Conservation (phyloP, 2,888 invertebrate species). For the Perdita meconis region DNA sequence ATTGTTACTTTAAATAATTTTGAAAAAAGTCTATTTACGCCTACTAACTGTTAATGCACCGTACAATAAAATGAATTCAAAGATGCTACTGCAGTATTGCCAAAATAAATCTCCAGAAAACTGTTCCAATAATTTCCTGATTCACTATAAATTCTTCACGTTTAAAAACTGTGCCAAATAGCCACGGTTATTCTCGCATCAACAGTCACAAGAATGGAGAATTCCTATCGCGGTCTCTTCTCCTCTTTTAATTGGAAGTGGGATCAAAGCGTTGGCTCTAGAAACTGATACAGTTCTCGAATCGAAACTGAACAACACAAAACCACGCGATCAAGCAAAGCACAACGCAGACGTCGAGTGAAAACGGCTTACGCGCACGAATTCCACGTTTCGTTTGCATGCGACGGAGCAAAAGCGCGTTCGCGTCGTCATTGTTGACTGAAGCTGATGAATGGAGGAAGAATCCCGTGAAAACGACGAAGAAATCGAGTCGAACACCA, state of each 20-base stretch:
- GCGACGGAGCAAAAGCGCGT: not conserved
- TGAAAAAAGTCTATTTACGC: too few species aligned
- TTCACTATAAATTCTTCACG: not conserved
- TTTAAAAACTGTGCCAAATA: not conserved
- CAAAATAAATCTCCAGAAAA: not conserved
- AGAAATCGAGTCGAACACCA: slow-evolving; percentile 21
- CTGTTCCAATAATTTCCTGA: not conserved
- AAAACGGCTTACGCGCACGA: not conserved
- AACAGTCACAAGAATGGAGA: not conserved
- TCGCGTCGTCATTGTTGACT: slow-evolving; percentile 50
- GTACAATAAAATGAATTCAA: not conserved
- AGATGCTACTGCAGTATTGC: too few species aligned
- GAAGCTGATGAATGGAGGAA: slow-evolving; percentile 71
- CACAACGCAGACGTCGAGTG: not conserved
- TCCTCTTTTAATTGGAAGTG: not conserved
- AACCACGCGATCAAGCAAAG: not conserved
- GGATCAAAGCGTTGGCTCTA: not conserved
- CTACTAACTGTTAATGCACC: too few species aligned
- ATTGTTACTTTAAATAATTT: too few species aligned
- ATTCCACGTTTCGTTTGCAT: slow-evolving; percentile 3
- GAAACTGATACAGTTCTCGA: not conserved
- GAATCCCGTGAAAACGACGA: slow-evolving; percentile 58
- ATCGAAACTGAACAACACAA: not conserved
- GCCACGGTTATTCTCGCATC: not conserved
- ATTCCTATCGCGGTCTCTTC: not conserved